Evolutionary conservation across 2,113 vertebrate species (phyloP), one percentile per base, ranked within the genome.

Genomic region (Acinonyx jubatus): DNA sequence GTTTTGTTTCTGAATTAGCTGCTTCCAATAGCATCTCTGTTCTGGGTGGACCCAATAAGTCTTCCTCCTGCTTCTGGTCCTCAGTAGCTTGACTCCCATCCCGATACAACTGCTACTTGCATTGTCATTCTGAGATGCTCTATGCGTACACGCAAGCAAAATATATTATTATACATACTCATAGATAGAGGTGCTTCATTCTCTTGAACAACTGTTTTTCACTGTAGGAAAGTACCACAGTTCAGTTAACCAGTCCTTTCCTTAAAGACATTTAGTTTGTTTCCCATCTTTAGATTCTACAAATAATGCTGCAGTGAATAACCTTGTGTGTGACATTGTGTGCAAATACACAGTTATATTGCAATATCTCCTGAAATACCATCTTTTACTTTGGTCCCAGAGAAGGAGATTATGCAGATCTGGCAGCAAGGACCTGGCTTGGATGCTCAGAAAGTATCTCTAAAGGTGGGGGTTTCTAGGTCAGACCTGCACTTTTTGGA

Each of bases 151-250:
- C 15, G 25, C 14, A 90, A 90, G 23, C 41, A 69, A 52, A 90
- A 66, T n/a, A 55, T 25, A n/a, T 57, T 55, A 68, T 15, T 80
- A 92, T 4, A 33, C 14, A 45, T 83, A 68, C 7, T 84, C 69
- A 5, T 0, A 71, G 50, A 25, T 13, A 74, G 57, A 66, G 29
- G 73, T 19, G 10, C 71, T 66, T 91, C 52, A 55, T 74, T 86
- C 82, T 94, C 74, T 21, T 92, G 78, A 84, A 95, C 29, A 61
- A 94, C 48, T 82, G 31, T 38, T 85, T 36, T 84, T 78, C 63
- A 25, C 29, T 89, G 31, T 36, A 87, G 90, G 7, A 66, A 61
- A 86, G 23, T 23, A 21, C 29, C 52, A 80, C 4, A 73, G 14
- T 27, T 83, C 61, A 83, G 50, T 48, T 38, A 61, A 78, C 38